Evolutionary conservation across 2,888 invertebrate species (phyloP).

Genomic region (Coelopa pilipes): DNA sequence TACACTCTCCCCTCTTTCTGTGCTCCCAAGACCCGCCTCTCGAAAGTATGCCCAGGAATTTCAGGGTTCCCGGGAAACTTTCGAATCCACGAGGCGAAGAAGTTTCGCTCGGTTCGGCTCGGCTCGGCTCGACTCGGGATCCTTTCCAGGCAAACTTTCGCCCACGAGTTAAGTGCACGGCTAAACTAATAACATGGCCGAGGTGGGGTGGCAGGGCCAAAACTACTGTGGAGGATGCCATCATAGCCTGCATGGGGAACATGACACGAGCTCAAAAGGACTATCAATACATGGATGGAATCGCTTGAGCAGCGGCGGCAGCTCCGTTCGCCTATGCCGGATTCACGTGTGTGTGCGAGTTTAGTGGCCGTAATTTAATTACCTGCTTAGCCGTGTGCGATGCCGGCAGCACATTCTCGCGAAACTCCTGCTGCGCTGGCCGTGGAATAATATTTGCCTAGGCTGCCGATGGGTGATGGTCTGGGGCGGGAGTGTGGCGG

Average conservation of each 20-base stretch:
- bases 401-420: not conserved
- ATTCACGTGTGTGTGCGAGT: not conserved
- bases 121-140: slow-evolving; percentile 6
- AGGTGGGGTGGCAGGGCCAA: not conserved
- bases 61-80: not conserved
- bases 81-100: slow-evolving; percentile 1
- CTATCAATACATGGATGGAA: no score
- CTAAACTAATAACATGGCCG: slow-evolving; percentile 22
- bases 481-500: no score
- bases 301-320: no score
- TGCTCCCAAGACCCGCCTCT: no score
- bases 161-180: slow-evolving; percentile 18
- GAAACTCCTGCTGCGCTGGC: no score
- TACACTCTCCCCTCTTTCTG: no score
- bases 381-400: slow-evolving; percentile 25
- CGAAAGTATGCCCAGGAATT: not conserved
- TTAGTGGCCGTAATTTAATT: slow-evolving; percentile 27
- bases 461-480: no score
- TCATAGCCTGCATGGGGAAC: no score
- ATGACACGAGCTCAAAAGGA: no score
- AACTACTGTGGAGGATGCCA: no score
- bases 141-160: not conserved
- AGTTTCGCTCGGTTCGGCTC: slow-evolving; percentile 1
- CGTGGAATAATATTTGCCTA: no score
- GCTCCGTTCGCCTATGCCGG: no score